These are phyloP conservation scores for Cyanoderma ruficeps DNA, from an alignment of 2,113 vertebrate genomes.

Conservation along the genomic window DNA sequence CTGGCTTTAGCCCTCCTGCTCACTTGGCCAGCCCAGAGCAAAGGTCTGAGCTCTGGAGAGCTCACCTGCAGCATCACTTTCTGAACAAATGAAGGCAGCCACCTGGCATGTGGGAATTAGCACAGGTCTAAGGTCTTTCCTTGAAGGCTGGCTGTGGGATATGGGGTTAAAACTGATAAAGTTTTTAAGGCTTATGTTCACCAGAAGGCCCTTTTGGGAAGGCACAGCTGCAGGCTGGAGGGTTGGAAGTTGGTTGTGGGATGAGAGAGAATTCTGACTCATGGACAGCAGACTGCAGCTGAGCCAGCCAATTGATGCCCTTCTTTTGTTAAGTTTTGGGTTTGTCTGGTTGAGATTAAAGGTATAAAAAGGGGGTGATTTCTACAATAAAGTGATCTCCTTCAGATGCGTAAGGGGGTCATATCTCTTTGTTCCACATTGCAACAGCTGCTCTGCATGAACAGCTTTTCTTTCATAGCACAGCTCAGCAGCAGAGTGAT, in stretches of 20 bases:
- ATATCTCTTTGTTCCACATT: not conserved
- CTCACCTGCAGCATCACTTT: not conserved
- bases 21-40: not conserved
- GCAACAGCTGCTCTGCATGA: not conserved
- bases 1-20: not conserved
- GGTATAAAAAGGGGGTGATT: not conserved
- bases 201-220: not conserved
- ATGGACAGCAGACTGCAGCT: not conserved
- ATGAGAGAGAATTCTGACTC: not conserved
- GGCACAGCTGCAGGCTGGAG: not conserved
- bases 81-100: not conserved
- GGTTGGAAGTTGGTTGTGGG: not conserved
- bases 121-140: not conserved
- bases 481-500: not conserved
- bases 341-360: not conserved
- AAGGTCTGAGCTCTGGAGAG: not conserved
- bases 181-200: not conserved
- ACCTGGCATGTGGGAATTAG: accelerated
- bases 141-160: not conserved
- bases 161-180: not conserved
- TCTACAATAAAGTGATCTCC: not conserved
- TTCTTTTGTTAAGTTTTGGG: not conserved
- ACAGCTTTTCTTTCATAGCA: not conserved
- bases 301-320: not conserved
- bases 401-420: not conserved